Evolutionary conservation across 2,113 vertebrate species (phyloP), one percentile per base, ranked within the genome.

Genomic region (Panurus biarmicus): DNA sequence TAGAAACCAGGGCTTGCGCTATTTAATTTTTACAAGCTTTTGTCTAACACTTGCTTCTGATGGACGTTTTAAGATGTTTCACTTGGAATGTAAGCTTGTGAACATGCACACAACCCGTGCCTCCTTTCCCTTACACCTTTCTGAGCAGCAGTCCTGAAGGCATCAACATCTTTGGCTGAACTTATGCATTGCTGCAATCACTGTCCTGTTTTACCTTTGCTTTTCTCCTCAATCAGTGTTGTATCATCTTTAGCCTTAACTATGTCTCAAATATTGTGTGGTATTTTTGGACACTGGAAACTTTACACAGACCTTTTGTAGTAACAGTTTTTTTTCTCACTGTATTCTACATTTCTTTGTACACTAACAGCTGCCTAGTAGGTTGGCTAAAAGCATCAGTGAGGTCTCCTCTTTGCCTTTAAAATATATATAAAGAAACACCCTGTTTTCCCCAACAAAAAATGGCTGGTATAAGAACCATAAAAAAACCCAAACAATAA

Each of bases 401-500:
- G 95, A 97, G 95, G 94, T 94, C 73, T 92, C 61, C 23, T 79
- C 80, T 89, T 95, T 89, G 69, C 38, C 79, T 84, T 67, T 93
- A 90, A 95, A 91, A 70, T 71, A 67, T 40, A 82, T 69, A 54
- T 40, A 76, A 90, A 94, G 71, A 82, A 84, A 76, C 65, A 73
- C 36, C 38, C 35, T 75, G 35, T 73, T 87, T 56, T 62, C 91
- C 93, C 93, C 91, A 57, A 85, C 67, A 60, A 90, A 93, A 94
- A 96, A 97, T 94, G 96, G 97, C 97, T 97, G 97, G 96, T 96
- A 96, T 97, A 96, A 97, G 96, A 97, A 97, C 97, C 97, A 96
- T 90, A 90, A 92, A 94, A 73, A 85, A 73, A 64, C 21, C 1
- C 38, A 76, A 92, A 85, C 48, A 64, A 80, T 31, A 77, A 82